Conservation (phyloP, 2,113 vertebrate genomes). For the Protomyctophum bolini region DNA sequence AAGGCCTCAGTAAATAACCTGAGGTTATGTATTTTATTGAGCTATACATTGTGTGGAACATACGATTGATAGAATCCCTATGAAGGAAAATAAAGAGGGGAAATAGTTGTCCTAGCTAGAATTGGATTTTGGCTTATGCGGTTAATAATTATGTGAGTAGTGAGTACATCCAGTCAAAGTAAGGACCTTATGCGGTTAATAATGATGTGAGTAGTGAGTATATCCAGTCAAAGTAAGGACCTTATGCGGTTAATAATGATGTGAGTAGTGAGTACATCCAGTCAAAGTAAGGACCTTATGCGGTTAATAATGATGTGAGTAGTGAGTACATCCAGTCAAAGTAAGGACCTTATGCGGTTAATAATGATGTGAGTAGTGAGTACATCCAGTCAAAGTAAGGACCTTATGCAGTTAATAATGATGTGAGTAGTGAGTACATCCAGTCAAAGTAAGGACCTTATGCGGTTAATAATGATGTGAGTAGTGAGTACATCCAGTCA, state of each 20-base stretch:
- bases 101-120: background rate
- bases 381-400: background rate
- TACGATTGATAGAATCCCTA: constrained; percentile 45
- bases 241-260: too few species aligned
- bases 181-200: too few species aligned
- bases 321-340: constrained; percentile 1
- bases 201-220: constrained; percentile 24
- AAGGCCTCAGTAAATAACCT: constrained; percentile 76
- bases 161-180: background rate
- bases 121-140: background rate
- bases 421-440: constrained; percentile 19
- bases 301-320: too few species aligned
- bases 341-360: too few species aligned
- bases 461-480: background rate
- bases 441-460: background rate
- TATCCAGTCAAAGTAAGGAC: background rate
- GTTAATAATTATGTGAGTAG: constrained; percentile 7
- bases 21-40: constrained; percentile 68
- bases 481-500: constrained; percentile 6
- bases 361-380: constrained; percentile 19
- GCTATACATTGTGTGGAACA: constrained; percentile 61
- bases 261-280: constrained; percentile 13
- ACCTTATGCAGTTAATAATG: too few species aligned
- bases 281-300: background rate
- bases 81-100: constrained; percentile 28